Evolutionary conservation across 2,797 vertebrate genomes (phyloP).

Genomic region (Melanotaenia pygmaea): DNA sequence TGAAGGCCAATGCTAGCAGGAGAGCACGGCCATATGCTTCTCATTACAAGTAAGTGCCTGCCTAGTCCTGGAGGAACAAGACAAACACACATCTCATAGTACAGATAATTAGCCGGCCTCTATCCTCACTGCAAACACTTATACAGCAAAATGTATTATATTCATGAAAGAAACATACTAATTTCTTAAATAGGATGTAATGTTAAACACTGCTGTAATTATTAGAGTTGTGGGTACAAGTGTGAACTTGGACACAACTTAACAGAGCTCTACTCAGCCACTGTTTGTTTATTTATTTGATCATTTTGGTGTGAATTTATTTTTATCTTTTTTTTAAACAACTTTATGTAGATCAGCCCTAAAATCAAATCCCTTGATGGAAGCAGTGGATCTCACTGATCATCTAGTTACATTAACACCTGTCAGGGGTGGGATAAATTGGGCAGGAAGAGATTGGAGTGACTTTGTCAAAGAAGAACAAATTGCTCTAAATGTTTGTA

Average conservation of each 20-base stretch:
- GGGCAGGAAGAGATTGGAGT: neutral
- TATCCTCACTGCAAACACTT: neutral
- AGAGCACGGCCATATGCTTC: conserved; percentile 74
- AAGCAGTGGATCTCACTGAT: neutral
- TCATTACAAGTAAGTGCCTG: conserved; percentile 69
- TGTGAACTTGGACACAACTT: neutral
- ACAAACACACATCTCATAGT: conserved; percentile 41
- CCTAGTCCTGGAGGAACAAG: conserved; percentile 58
- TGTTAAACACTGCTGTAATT: neutral
- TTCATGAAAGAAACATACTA: neutral
- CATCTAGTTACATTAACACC: neutral
- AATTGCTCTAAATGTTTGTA: too few relatives aligned
- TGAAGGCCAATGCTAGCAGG: conserved; percentile 70
- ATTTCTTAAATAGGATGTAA: neutral
- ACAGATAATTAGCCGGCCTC: conserved; percentile 20
- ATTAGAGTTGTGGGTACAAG: neutral
- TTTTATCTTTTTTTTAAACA: too few relatives aligned
- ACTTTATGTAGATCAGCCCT: too few relatives aligned
- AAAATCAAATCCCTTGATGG: neutral
- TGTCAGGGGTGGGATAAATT: neutral
- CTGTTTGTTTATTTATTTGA: too few relatives aligned
- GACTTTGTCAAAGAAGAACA: neutral
- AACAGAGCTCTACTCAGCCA: neutral
- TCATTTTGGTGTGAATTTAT: neutral
- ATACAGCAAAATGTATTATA: neutral